Base-by-base conservation (phyloP, 2,888 invertebrate species). In the Luffia ferchaultella region DNA sequence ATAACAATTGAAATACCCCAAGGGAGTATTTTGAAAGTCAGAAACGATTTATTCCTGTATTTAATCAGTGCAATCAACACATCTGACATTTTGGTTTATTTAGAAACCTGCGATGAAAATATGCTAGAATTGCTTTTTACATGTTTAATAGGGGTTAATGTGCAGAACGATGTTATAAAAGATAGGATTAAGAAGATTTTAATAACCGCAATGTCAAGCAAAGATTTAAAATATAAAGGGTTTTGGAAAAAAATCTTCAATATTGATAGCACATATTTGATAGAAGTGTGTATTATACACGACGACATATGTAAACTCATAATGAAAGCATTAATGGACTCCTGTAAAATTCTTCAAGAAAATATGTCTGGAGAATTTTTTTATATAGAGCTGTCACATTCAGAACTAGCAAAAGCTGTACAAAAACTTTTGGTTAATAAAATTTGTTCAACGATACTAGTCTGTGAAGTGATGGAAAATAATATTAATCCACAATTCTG, bases 361-460 rank as follows among this genome's bases (percentile, higher is more conserved):
- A 62, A 71, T 49, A 71, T 80, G 68, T 76, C 76, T 0, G 57
- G 69, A 0, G 72, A 78, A 50, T 74, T 60, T 48, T 80, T 78
- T 65, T 79, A 80, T 54, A 70, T 80, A 49, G 82, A 85, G 55
- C 67, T 90, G 20, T 72, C 75, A 52, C 86, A 85, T 62, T 66
- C 73, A 0, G 79, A 87, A 60, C 65, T 90, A 50, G 61, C 75
- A 1, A 58, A 60, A 30, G 60, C 85, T 40, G 67, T 87, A 0
- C 69, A 68, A 57, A 70, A 58, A 52, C 67, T 89, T 20, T 72
- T 75, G 54, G 60, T 63, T 48, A 65, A 74, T 67, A 55, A 70
- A 54, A 60, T 60, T 59, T 55, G 87, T 17, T 78, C 73, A 58
- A 59, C 73, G 17, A 65, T 70, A 51, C 79, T 87, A 58, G 61